Evolutionary conservation across 2,888 invertebrate species (phyloP).

Genomic region (Hydrotaea diabolus): DNA sequence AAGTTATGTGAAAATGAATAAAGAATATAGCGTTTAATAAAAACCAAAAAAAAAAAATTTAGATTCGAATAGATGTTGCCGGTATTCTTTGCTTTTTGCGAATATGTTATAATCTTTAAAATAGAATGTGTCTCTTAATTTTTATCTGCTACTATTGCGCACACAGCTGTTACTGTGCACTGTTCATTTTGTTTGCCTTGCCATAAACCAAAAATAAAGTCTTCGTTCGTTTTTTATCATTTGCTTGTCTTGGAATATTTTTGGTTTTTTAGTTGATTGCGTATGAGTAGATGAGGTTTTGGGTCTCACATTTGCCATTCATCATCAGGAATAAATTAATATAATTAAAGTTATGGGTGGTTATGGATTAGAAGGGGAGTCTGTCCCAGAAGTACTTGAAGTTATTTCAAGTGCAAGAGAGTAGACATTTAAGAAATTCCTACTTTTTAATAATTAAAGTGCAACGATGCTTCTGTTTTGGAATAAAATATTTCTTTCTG

Average conservation of each 20-base stretch:
- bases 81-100: too few species aligned
- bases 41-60: too few species aligned
- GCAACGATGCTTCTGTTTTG: neutral
- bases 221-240: constrained; percentile 62
- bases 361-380: constrained; percentile 48
- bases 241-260: constrained; percentile 54
- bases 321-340: constrained; percentile 67
- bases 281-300: constrained; percentile 64
- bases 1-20: too few species aligned
- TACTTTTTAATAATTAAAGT: neutral
- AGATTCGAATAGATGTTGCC: too few species aligned
- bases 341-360: constrained; percentile 64
- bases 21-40: too few species aligned
- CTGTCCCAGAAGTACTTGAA: neutral
- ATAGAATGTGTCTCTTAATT: too few species aligned
- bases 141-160: neutral
- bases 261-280: constrained; percentile 55
- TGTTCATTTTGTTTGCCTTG: constrained; percentile 43
- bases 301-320: constrained; percentile 43
- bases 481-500: too few species aligned
- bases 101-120: too few species aligned
- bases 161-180: neutral
- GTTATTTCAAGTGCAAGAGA: neutral
- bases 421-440: neutral
- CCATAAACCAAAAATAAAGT: constrained; percentile 61